These are phyloP conservation scores for Tridacna gigas DNA, from an alignment of 2,888 invertebrate species.

Conservation along the genomic window DNA sequence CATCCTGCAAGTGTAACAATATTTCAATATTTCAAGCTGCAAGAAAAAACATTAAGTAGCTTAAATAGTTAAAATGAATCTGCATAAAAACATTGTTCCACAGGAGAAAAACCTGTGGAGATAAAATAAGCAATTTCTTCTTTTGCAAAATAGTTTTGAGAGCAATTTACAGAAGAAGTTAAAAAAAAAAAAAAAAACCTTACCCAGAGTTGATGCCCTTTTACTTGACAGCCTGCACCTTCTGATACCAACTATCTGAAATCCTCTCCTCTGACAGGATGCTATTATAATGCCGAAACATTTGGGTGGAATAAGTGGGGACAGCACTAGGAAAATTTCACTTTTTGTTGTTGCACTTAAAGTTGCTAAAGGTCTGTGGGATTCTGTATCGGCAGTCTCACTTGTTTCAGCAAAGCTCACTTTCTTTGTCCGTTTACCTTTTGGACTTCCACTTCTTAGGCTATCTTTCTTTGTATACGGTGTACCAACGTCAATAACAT, in stretches of 20 bases:
- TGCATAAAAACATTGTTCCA: too few relatives aligned
- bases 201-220: constrained; percentile 77
- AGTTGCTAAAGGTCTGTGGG: constrained; percentile 74
- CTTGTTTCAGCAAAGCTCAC: constrained; percentile 60
- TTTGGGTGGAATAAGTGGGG: constrained; percentile 79
- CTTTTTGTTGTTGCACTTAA: constrained; percentile 76
- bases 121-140: too few relatives aligned
- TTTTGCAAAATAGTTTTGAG: too few relatives aligned
- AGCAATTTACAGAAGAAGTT: too few relatives aligned
- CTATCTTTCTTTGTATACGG: constrained; percentile 73
- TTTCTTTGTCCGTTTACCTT: constrained; percentile 71
- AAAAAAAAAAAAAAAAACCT: constrained; percentile 6
- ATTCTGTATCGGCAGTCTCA: constrained; percentile 34
- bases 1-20: too few relatives aligned
- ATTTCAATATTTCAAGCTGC: too few relatives aligned
- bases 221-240: constrained; percentile 74
- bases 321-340: constrained; percentile 79
- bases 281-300: constrained; percentile 79
- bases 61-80: too few relatives aligned
- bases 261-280: constrained; percentile 79
- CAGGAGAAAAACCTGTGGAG: too few relatives aligned
- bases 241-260: constrained; percentile 78
- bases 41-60: too few relatives aligned
- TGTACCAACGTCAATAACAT: constrained; percentile 78
- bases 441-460: constrained; percentile 71